A percentile compares a stretch with the other conserved stretches of the same genome.
Conservation (phyloP, 2,797 vertebrate species). For the Linurgus olivaceus region DNA sequence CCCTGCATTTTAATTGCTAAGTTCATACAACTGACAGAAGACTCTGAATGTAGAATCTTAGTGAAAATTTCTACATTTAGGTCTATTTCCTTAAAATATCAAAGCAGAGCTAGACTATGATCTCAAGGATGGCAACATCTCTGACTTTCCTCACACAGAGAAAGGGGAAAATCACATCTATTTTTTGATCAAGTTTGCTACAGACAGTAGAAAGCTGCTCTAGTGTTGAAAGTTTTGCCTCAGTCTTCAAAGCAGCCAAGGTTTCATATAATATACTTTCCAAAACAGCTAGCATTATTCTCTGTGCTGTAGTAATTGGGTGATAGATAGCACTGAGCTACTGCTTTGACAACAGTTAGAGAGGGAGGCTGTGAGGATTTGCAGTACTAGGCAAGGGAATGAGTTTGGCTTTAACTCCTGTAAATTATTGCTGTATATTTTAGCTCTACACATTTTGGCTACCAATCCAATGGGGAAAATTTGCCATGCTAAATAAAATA, state of each 20-base stretch:
- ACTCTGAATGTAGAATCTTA: not conserved
- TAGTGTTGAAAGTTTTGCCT: not conserved
- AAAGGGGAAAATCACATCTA: not conserved
- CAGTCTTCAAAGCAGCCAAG: not conserved
- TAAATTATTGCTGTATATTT: not conserved
- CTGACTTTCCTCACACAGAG: not conserved
- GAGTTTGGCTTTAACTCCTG: not conserved
- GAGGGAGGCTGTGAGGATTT: not conserved
- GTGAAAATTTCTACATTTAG: not conserved
- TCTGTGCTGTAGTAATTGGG: not conserved
- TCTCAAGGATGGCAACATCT: not conserved
- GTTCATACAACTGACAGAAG: not conserved
- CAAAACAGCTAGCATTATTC: not conserved
- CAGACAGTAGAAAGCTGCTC: not conserved
- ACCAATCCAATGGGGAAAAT: not conserved
- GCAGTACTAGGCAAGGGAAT: not conserved
- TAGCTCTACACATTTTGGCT: not conserved
- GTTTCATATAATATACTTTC: not conserved
- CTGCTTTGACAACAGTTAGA: not conserved
- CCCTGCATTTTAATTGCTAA: not conserved
- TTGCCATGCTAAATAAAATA: not conserved
- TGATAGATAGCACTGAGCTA: not conserved
- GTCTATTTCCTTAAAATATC: not conserved
- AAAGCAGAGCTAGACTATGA: not conserved
- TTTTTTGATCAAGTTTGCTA: not conserved